Evolutionary conservation across 1,140 invertebrate genomes (phyloP).

Genomic region (Cydia amplana): DNA sequence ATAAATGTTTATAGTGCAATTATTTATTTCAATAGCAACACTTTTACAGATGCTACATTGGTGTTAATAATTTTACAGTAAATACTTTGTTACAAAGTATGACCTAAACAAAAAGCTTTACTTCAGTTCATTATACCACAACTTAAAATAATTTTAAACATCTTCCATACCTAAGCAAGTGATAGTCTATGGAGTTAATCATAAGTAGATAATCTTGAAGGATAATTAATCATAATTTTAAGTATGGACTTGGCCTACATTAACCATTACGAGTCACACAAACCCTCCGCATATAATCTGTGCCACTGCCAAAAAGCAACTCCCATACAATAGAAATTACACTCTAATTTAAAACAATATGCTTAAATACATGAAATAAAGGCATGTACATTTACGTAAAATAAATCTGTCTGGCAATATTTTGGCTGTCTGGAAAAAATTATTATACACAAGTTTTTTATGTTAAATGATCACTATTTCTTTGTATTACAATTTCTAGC

Average conservation of each 20-base stretch:
- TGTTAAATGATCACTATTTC: too few species aligned
- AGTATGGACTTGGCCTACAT: neutral
- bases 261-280: neutral
- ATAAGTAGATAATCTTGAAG: neutral
- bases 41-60: slow-evolving; percentile 7
- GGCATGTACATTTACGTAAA: too few species aligned
- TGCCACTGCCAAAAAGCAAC: too few species aligned
- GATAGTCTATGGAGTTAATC: neutral
- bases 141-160: slow-evolving; percentile 16
- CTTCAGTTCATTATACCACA: neutral
- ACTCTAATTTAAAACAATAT: too few species aligned
- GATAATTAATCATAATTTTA: neutral
- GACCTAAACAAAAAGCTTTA: neutral
- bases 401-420: too few species aligned
- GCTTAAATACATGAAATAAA: too few species aligned
- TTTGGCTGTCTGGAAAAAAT: too few species aligned
- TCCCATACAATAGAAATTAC: too few species aligned
- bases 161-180: neutral
- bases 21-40: neutral
- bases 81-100: slow-evolving; percentile 29
- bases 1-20: slow-evolving; percentile 5
- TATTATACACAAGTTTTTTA: too few species aligned
- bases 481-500: too few species aligned
- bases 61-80: slow-evolving; percentile 12
- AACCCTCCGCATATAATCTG: too few species aligned